Evolutionary conservation across 2,113 vertebrate genomes (phyloP), one percentile per base, ranked within the genome.

Genomic region (Pantherophis guttatus): DNA sequence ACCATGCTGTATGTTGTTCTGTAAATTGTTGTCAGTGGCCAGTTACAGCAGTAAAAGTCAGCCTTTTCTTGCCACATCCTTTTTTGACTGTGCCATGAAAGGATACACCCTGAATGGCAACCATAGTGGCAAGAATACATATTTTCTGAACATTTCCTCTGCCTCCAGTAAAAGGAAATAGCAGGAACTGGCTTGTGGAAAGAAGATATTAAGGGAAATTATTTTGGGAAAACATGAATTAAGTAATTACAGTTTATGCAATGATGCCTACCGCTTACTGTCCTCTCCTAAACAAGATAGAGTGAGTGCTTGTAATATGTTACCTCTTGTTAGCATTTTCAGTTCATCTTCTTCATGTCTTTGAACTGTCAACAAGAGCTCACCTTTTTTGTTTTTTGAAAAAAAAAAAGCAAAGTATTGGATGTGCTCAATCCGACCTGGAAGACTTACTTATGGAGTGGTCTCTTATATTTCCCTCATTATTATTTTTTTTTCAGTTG

Each of bases 401-500:
- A 3, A 33, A 44, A 65, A 91, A 57, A 94, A 94, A 85, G 90
- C 92, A 94, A 95, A 10, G 62, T 92, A 75, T 88, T 93, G 62
- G 59, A 2, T 62, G 33, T 93, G 85, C 0, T 6, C 29, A 88
- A 54, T 48, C 0, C 85, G 95, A 89, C 93, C 92, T 91, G 65
- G 91, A 93, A 57, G 53, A 94, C 94, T 70, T 94, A 91, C 65
- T 94, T 95, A 94, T 33, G 94, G 21, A 59, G 94, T 90, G 96
- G 94, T 90, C 95, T 93, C 53, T 11, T 94, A 90, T 39, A 29
- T 85, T 90, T 54, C 8, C 50, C 29, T 0, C 2, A 7, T 93
- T 48, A 7, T 93, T 48, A 3, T n/a, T 12, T 6, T 52, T 96
- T 95, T 95, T 95, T 96, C 93, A 96, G 90, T 96, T 97, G 97